phyloP scores from a whole-genome alignment of 2,113 vertebrate species.

The Chaetura pelagica region DNA sequence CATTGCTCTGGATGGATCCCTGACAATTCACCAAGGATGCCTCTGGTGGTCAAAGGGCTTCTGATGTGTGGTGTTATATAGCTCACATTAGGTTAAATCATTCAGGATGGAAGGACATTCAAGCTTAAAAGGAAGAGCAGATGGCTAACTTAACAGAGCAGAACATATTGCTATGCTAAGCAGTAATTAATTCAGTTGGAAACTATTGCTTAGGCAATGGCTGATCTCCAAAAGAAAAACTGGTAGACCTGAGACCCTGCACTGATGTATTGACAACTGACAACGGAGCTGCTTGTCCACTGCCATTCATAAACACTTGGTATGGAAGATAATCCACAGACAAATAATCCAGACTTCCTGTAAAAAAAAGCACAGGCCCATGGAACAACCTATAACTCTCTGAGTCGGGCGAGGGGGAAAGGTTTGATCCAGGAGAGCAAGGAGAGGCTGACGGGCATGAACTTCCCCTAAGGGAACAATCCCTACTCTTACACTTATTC shows the following conservation, averaged over 20 bases:
- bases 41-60: not conserved
- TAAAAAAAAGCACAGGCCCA: not conserved
- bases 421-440: not conserved
- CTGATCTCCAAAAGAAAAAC: not conserved
- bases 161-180: not conserved
- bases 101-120: not conserved
- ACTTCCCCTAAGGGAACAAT: not conserved
- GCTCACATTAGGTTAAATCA: not conserved
- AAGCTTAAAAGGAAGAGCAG: not conserved
- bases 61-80: not conserved
- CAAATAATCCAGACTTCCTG: not conserved
- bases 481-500: not conserved
- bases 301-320: not conserved
- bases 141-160: conserved; percentile 22
- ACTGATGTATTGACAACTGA: not conserved
- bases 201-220: not conserved
- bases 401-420: accelerated
- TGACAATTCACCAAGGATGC: accelerated
- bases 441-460: not conserved
- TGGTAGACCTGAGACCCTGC: not conserved
- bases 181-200: conserved; percentile 18
- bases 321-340: not conserved
- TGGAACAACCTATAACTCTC: not conserved
- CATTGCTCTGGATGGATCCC: not conserved
- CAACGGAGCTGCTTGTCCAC: not conserved